A percentile compares a stretch with the other conserved stretches of the same genome.
Conservation (phyloP, 1,140 invertebrate genomes). For the Drosophila leontia region DNA sequence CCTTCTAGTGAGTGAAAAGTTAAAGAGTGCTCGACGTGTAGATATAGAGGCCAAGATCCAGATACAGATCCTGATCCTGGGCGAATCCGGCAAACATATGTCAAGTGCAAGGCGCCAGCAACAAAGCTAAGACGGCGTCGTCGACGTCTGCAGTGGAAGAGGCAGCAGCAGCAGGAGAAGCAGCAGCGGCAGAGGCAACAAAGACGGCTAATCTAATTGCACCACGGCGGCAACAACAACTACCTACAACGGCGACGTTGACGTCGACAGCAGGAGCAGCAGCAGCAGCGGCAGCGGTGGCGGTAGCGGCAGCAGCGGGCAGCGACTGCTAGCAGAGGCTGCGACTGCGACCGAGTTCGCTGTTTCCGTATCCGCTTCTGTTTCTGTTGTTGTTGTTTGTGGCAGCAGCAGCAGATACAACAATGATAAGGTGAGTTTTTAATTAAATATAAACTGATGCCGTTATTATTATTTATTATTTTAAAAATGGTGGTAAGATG, state of each 20-base stretch:
- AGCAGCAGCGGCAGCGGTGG: constrained; percentile 19
- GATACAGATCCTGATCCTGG: constrained; percentile 15
- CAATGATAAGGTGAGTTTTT: constrained; percentile 69
- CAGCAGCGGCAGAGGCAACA: constrained; percentile 7
- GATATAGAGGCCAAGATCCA: constrained; percentile 10
- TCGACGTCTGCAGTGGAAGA: constrained; percentile 18
- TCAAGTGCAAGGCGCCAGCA: constrained; percentile 47
- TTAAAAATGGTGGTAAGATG: too few species aligned
- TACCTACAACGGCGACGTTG: constrained; percentile 18
- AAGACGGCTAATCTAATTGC: constrained; percentile 40
- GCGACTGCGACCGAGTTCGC: constrained; percentile 24
- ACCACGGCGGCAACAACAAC: constrained; percentile 32
- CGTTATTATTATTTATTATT: too few species aligned
- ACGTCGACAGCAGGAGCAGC: constrained; percentile 14
- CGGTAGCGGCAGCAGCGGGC: constrained; percentile 23
- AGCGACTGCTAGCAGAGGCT: constrained; percentile 39
- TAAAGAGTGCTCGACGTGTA: constrained; percentile 3
- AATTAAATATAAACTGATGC: neutral
- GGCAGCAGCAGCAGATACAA: constrained; percentile 64
- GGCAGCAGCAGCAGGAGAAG: constrained; percentile 5
- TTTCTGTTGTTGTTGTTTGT: constrained; percentile 54
- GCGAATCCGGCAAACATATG: constrained; percentile 43
- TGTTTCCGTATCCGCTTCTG: constrained; percentile 32
- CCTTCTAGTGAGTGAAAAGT: constrained; percentile 32
- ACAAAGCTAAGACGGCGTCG: constrained; percentile 39